Base-by-base conservation (phyloP, 2,797 vertebrate species). In the Orestias chungarensis region DNA sequence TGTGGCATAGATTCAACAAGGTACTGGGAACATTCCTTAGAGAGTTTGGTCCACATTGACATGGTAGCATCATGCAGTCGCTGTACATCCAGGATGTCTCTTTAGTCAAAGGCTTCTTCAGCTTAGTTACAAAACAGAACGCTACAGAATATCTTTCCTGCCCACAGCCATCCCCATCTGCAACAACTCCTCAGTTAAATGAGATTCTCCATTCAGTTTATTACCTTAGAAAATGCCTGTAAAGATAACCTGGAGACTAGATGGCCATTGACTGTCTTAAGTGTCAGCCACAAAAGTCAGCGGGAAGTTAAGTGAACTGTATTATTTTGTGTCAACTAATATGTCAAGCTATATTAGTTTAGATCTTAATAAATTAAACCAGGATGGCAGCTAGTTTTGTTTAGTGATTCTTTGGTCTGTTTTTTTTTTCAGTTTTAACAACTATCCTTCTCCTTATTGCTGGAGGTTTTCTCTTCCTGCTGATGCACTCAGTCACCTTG, bases 401-500 rank as follows among this genome's bases (percentile, higher is more conserved):
- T 0, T 1, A 69, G 46, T 14, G 18, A 43, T 23, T 47, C 9
- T 57, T 69, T n/a, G 76, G 64, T 49, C 35, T 23, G 38, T 70
- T 6, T 66, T 47, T 73, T 66, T 68, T 54, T 72, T 66, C 65
- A 54, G 33, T 66, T 68, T 61, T 20, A n/a, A n/a, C 61, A 17
- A 6, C 38, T 66, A 44, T 59, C 17, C 35, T 33, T 74, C 2
- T 75, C 62, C 44, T 49, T 80, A 46, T 6, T 54, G 11, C 67
- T 70, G 35, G 47, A 64, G 18, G 18, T 68, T 49, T 74, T 66
- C 64, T 50, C 54, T 29, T 68, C 38, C 75, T 73, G 35, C 71
- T 82, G 61, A 50, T 84, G 77, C 71, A 87, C 77, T 77, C 73
- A 77, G 50, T 85, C 74, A 84, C 74, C 82, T 87, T 81, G 71